Evolutionary conservation across 1,140 invertebrate genomes (phyloP).

Genomic region (Diorhabda elongata): DNA sequence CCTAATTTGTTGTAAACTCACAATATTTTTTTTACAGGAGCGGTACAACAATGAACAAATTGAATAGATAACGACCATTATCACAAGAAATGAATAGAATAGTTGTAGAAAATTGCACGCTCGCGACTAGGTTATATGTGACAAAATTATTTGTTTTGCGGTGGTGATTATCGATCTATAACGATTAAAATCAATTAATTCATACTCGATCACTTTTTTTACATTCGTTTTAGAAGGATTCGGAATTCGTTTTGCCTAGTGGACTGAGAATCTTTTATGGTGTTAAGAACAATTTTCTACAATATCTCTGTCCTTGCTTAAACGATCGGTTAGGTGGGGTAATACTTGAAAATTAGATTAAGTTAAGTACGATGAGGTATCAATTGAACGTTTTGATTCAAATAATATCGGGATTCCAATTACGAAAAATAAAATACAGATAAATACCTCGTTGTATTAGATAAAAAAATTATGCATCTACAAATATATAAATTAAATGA

Average conservation of each 20-base stretch:
- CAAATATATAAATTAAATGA: too few relatives aligned
- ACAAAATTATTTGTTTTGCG: too few relatives aligned
- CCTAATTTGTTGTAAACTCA: neutral
- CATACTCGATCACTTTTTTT: neutral
- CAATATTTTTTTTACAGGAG: neutral
- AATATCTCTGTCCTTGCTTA: slow-evolving; percentile 18
- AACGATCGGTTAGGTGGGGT: neutral
- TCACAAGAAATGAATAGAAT: neutral
- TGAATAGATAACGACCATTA: neutral
- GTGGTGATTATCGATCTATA: neutral
- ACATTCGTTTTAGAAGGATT: neutral
- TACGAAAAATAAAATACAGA: too few relatives aligned
- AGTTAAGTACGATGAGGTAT: slow-evolving; percentile 15
- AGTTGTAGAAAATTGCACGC: neutral
- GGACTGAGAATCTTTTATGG: neutral
- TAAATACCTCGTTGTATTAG: too few relatives aligned
- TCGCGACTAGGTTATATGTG: neutral
- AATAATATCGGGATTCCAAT: neutral
- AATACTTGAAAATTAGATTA: slow-evolving; percentile 16
- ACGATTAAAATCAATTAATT: neutral
- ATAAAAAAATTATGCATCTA: too few relatives aligned
- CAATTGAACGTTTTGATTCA: neutral
- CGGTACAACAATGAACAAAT: neutral
- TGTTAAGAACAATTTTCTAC: slow-evolving; percentile 15
- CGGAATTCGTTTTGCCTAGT: neutral